Conservation (phyloP, 2,797 vertebrate genomes). For the Distichodus sexfasciatus region DNA sequence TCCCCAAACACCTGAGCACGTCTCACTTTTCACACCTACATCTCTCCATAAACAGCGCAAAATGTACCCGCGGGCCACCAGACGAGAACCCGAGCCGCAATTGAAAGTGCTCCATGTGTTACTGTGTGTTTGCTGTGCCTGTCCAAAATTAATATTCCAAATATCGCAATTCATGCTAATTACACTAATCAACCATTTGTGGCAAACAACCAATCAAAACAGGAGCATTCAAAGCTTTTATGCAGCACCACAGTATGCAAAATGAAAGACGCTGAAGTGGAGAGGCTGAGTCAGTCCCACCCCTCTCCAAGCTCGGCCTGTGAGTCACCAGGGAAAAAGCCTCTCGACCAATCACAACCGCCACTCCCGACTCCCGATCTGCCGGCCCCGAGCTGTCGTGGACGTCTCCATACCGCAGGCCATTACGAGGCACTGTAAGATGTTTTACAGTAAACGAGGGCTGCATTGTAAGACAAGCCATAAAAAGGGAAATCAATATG, state of each 20-base stretch:
- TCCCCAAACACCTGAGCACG: slow-evolving; percentile 27
- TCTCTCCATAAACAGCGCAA: not conserved
- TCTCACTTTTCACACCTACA: slow-evolving; percentile 7
- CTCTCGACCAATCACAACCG: slow-evolving; percentile 48
- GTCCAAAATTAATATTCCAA: too few relatives aligned
- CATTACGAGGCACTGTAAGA: slow-evolving; percentile 24
- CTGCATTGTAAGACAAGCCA: too few relatives aligned
- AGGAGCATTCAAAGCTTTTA: slow-evolving; percentile 1
- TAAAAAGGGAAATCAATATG: too few relatives aligned
- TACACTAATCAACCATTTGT: not conserved
- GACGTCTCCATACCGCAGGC: slow-evolving; percentile 29
- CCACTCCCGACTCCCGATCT: slow-evolving; percentile 39
- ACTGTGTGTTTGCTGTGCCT: not conserved
- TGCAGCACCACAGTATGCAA: slow-evolving; percentile 4
- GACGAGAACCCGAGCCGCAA: too few relatives aligned
- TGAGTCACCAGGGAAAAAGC: slow-evolving; percentile 36
- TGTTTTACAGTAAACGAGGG: slow-evolving; percentile 24
- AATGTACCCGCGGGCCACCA: not conserved
- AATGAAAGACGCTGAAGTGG: slow-evolving; percentile 10
- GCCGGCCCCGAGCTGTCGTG: slow-evolving; percentile 39
- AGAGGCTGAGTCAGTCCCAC: slow-evolving; percentile 37
- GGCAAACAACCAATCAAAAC: not conserved
- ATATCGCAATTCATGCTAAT: not conserved
- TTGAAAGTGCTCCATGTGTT: too few relatives aligned
- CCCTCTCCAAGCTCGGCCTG: slow-evolving; percentile 10